Evolutionary conservation across 2,888 invertebrate genomes (phyloP), one percentile per base, ranked within the genome.

Genomic region (Melanophora roralis): DNA sequence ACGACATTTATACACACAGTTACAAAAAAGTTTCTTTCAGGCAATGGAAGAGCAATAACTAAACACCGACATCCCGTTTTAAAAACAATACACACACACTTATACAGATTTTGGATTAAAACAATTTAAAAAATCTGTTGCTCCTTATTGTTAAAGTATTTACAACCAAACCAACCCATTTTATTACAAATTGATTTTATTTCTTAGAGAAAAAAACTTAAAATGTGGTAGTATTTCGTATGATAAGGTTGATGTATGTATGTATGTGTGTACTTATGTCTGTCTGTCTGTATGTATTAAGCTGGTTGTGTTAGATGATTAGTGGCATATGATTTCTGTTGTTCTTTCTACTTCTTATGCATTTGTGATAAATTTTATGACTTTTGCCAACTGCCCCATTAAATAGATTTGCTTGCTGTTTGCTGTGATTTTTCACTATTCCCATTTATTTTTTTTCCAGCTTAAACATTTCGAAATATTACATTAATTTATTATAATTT

Each of bases 91-190:
- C 16, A 49, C 23, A 16, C 23, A n/a, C 16, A 2, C 34, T n/a
- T 12, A 9, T 32, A 14, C 14, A 49, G 64, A 12, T 49, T 62
- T 43, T 77, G 86, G 89, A 89, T 89, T 86, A 88, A 85, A 86
- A 85, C 86, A 88, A 87, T 89, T 89, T 83, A 86, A 88, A 84
- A 89, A 89, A 89, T 89, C 89, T 89, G 89, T 89, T 89, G 89
- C 89, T 88, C 71, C 51, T 49, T 65, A 27, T 49, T 57, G 53
- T 55, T 67, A 6, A 5, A n/a, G 32, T 45, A 19, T 43, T 11
- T 16, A 47, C 38, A 14, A 32, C 49, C 34, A 6, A 27, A 38
- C 38, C 1, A 21, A 38, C 40, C 38, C 21, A 45, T 6, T 49
- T 76, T 62, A 60, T 59, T 19, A 45, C 36, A 32, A 62, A 68